These are phyloP conservation scores for Numenius phaeopus DNA, from an alignment of 2,797 vertebrate genomes.

Conservation along the genomic window DNA sequence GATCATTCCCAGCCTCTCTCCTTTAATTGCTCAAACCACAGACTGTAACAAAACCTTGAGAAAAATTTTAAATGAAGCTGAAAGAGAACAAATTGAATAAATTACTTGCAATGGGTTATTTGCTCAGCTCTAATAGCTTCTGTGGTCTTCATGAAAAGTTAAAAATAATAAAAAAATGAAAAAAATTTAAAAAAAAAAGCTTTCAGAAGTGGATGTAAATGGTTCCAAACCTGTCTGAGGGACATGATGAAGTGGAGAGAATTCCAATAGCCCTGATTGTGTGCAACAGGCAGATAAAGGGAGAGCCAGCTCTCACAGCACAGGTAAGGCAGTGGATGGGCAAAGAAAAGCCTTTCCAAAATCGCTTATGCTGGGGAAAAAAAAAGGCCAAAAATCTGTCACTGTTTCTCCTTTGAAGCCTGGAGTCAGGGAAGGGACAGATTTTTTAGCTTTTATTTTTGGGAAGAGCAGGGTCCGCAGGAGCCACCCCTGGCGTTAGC, in stretches of 20 bases:
- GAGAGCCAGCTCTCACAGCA: neutral
- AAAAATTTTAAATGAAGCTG: neutral
- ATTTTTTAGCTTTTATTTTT: neutral
- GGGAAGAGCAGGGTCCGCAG: neutral
- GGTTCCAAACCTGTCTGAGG: neutral
- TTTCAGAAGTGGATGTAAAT: neutral
- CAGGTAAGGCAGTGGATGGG: neutral
- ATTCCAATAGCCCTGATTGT: neutral
- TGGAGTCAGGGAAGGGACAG: neutral
- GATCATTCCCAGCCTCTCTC: neutral
- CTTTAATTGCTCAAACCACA: neutral
- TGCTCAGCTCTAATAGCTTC: slow-evolving; percentile 22
- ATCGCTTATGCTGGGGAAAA: too few relatives aligned
- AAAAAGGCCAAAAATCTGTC: neutral
- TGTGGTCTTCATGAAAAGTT: neutral
- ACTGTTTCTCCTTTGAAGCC: neutral
- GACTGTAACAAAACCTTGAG: neutral
- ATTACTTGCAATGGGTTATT: neutral
- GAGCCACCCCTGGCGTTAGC: neutral
- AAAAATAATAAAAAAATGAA: too few relatives aligned
- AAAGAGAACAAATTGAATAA: neutral
- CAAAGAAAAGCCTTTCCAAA: neutral
- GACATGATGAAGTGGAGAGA: neutral
- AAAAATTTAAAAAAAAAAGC: too few relatives aligned
- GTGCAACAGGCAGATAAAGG: neutral